A percentile compares a stretch with the other conserved stretches of the same genome.
phyloP scores from a whole-genome alignment of 2,888 invertebrate species.

The Melieria crassipennis region DNA sequence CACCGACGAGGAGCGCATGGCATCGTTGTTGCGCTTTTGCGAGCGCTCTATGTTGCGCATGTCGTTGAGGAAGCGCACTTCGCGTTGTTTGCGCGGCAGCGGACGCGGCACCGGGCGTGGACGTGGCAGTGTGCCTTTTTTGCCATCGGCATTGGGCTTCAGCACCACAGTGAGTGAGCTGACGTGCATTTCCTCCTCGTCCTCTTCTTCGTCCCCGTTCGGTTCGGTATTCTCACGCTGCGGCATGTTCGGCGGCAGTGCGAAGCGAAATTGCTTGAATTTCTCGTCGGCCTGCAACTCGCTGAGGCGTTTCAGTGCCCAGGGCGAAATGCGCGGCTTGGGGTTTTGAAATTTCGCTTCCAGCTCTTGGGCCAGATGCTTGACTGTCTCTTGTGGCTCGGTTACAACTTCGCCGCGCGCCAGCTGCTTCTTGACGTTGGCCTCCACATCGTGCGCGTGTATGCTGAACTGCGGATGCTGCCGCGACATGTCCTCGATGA shows the following conservation, averaged over 20 bases:
- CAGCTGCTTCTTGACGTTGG: constrained; percentile 48
- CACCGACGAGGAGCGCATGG: constrained; percentile 45
- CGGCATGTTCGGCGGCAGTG: constrained; percentile 26
- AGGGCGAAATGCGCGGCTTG: constrained; percentile 23
- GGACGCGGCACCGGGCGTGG: constrained; percentile 15
- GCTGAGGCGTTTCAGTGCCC: constrained; percentile 24
- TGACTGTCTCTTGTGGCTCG: constrained; percentile 55
- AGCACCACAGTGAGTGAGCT: constrained; percentile 55
- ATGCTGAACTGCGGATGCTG: constrained; percentile 54
- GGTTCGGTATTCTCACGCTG: constrained; percentile 32
- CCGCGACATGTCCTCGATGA: constrained; percentile 55
- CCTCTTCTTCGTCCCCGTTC: constrained; percentile 7
- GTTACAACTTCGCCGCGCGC: constrained; percentile 50
- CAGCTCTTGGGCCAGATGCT: constrained; percentile 49
- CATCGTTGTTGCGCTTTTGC: constrained; percentile 49
- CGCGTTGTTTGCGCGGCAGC: constrained; percentile 26
- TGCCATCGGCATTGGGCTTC: constrained; percentile 49
- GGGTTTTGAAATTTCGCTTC: constrained; percentile 48
- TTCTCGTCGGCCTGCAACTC: constrained; percentile 19
- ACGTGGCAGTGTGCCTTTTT: constrained; percentile 12
- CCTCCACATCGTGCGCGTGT: constrained; percentile 48
- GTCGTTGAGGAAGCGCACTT: constrained; percentile 34
- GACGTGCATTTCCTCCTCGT: constrained; percentile 44
- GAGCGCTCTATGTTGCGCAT: constrained; percentile 33
- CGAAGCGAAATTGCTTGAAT: constrained; percentile 8